A percentile compares a stretch with the other conserved stretches of the same genome.
These are phyloP conservation scores for Pachymerium ferrugineum DNA, from an alignment of 2,888 invertebrate species.

Conservation along the genomic window DNA sequence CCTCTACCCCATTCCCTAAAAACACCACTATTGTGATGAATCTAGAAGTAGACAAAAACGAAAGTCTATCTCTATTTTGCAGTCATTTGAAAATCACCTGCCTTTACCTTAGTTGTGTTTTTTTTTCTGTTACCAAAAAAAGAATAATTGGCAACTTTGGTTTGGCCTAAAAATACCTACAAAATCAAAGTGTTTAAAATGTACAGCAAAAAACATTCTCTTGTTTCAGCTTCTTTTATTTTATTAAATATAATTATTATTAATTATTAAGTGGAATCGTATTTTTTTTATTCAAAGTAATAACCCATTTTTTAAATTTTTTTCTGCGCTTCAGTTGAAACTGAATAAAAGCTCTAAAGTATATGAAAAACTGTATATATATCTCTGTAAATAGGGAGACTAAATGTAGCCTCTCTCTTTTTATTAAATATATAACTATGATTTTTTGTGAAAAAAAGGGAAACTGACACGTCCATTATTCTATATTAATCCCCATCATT, in stretches of 20 bases:
- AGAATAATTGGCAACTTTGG: background rate
- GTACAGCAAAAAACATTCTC: background rate
- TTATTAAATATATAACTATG: slow-evolving; percentile 9
- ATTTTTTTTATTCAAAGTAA: background rate
- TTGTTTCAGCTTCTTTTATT: slow-evolving; percentile 1
- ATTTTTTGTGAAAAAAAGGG: slow-evolving; percentile 7
- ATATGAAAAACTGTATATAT: background rate
- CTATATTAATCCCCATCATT: slow-evolving; percentile 11
- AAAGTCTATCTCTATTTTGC: background rate
- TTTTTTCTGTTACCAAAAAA: background rate
- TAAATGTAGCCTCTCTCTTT: slow-evolving; percentile 12
- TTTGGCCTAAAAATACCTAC: background rate
- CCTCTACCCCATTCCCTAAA: slow-evolving; percentile 22
- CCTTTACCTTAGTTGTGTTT: background rate
- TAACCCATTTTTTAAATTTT: background rate
- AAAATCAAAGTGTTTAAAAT: background rate
- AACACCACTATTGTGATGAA: slow-evolving; percentile 21
- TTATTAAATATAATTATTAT: background rate
- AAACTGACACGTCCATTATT: slow-evolving; percentile 28
- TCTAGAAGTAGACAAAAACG: background rate
- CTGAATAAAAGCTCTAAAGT: background rate
- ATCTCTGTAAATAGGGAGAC: slow-evolving; percentile 27
- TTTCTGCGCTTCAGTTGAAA: slow-evolving; percentile 3
- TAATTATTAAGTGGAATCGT: background rate
- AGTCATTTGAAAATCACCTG: background rate